A percentile compares a stretch with the other conserved stretches of the same genome.
Conservation (phyloP, 2,113 vertebrate genomes). For the Anguilla japonica region DNA sequence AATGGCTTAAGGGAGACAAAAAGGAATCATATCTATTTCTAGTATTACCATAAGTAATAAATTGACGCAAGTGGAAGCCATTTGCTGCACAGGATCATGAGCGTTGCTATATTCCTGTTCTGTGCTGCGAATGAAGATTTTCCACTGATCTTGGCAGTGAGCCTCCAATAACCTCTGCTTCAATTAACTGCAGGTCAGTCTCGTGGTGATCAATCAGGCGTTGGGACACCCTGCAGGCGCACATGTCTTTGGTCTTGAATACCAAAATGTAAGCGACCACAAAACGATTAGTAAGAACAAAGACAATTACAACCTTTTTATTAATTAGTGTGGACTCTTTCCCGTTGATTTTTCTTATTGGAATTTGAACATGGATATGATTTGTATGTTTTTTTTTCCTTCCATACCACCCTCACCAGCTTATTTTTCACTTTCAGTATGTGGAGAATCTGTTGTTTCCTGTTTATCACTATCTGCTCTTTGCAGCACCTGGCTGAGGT, state of each 20-base stretch:
- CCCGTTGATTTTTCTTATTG: not conserved
- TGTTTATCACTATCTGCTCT: not conserved
- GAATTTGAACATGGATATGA: not conserved
- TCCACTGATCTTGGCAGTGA: not conserved
- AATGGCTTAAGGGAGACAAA: not conserved
- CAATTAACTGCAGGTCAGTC: slow-evolving; percentile 9
- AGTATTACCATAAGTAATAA: not conserved
- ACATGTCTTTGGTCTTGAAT: slow-evolving; percentile 8
- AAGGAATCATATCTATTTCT: not conserved
- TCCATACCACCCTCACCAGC: not conserved
- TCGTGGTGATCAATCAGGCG: slow-evolving; percentile 6
- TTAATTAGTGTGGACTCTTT: not conserved
- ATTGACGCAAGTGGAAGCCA: not conserved
- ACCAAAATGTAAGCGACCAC: not conserved
- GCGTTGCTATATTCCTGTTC: not conserved
- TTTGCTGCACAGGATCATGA: not conserved
- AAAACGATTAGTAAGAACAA: not conserved
- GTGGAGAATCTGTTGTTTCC: not conserved
- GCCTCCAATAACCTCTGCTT: slow-evolving; percentile 1
- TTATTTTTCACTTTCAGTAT: not conserved
- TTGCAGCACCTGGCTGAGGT: not conserved
- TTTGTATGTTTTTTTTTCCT: not conserved
- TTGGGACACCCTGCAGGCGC: not conserved
- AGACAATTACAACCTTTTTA: not conserved
- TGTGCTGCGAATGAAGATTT: not conserved